Evolutionary conservation across 2,888 invertebrate species (phyloP).

Genomic region (Idaea straminata): DNA sequence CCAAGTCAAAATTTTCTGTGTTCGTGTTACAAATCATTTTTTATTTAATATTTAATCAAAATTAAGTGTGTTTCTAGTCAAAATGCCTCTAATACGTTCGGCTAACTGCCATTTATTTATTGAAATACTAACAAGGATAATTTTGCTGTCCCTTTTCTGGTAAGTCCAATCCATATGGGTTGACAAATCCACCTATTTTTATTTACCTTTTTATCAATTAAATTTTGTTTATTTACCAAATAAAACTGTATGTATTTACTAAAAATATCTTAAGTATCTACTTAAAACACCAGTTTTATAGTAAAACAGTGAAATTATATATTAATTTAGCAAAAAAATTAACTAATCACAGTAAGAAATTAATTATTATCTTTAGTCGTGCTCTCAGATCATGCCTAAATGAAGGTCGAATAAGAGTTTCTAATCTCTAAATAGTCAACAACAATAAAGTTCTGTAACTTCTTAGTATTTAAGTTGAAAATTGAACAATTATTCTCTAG

Average conservation of each 20-base stretch:
- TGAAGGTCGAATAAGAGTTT: neutral
- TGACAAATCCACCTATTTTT: constrained; percentile 19
- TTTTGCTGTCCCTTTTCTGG: constrained; percentile 76
- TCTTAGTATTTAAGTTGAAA: neutral
- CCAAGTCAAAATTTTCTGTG: constrained; percentile 12
- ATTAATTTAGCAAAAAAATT: neutral
- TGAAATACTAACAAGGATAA: constrained; percentile 74
- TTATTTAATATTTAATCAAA: constrained; percentile 16
- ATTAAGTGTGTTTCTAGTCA: constrained; percentile 19
- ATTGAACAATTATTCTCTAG: neutral
- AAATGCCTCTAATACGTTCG: constrained; percentile 70
- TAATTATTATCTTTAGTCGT: neutral
- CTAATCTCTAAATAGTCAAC: neutral
- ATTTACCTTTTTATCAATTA: constrained; percentile 36
- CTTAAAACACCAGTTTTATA: neutral
- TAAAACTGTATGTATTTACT: neutral
- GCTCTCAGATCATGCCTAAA: neutral
- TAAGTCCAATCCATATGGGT: constrained; percentile 63
- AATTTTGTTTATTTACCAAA: constrained; percentile 16
- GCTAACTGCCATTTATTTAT: constrained; percentile 68
- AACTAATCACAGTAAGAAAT: neutral
- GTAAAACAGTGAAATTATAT: neutral
- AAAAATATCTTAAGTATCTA: neutral
- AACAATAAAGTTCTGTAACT: neutral
- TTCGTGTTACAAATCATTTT: constrained; percentile 15